These are phyloP conservation scores for Cryptops parisi DNA, from an alignment of 2,888 invertebrate species.

Conservation along the genomic window DNA sequence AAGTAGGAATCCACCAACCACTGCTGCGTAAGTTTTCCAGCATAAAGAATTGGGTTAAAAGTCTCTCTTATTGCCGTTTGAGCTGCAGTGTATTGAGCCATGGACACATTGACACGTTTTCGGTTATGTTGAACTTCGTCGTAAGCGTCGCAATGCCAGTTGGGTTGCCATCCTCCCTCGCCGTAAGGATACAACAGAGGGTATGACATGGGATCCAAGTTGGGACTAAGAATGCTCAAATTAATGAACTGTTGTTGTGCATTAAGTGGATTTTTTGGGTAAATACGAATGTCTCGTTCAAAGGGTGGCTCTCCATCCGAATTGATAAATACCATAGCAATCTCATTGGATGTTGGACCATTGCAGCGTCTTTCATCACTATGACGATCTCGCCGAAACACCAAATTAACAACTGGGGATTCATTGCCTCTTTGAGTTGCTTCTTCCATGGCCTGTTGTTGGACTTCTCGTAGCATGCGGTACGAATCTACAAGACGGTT, in stretches of 20 bases:
- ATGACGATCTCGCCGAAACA: neutral
- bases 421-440: neutral
- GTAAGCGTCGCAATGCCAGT: neutral
- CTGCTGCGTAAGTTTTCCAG: slow-evolving; percentile 23
- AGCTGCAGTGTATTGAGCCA: neutral
- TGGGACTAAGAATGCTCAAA: slow-evolving; percentile 17
- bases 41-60: slow-evolving; percentile 22
- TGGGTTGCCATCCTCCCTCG: slow-evolving; percentile 19
- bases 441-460: slow-evolving; percentile 3
- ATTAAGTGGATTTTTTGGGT: slow-evolving; percentile 2
- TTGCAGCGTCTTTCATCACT: neutral
- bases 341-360: slow-evolving; percentile 10
- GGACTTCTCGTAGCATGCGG: slow-evolving; percentile 20
- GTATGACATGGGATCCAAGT: slow-evolving; percentile 22
- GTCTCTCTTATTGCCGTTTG: neutral
- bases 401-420: neutral
- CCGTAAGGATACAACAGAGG: slow-evolving; percentile 21
- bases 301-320: slow-evolving; percentile 20
- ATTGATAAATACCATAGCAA: slow-evolving; percentile 16
- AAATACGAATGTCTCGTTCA: slow-evolving; percentile 19
- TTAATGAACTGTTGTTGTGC: neutral
- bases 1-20: slow-evolving; percentile 23
- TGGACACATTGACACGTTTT: slow-evolving; percentile 3
- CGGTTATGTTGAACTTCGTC: neutral
- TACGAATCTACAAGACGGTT: slow-evolving; percentile 19